A percentile compares a stretch with the other conserved stretches of the same genome.
These are phyloP conservation scores for Phoeniculus purpureus DNA, from an alignment of 2,797 vertebrate genomes.

Conservation along the genomic window DNA sequence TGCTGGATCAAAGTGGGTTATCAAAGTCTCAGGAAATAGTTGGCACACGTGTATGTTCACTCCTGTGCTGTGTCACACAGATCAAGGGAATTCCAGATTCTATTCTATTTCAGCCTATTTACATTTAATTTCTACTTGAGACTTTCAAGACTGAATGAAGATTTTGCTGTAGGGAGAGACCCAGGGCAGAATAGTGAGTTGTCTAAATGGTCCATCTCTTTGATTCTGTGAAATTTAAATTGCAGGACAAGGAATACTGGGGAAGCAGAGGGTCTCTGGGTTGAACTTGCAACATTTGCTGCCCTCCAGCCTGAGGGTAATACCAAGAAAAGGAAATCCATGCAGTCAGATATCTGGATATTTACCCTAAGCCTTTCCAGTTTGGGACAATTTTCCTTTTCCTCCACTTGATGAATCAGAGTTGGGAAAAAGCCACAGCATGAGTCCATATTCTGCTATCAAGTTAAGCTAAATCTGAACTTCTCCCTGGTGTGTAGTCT, in stretches of 20 bases:
- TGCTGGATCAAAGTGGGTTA: background rate
- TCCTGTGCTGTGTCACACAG: accelerated
- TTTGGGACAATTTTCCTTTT: background rate
- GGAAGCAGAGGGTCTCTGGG: background rate
- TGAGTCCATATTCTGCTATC: background rate
- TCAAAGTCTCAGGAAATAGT: background rate
- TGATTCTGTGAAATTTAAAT: background rate
- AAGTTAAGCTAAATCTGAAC: background rate
- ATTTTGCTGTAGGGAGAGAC: background rate
- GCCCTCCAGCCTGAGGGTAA: background rate
- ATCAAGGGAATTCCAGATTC: background rate
- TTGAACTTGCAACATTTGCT: background rate
- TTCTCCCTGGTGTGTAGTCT: background rate
- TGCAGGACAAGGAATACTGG: background rate
- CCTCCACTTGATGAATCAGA: background rate
- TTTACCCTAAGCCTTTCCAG: background rate
- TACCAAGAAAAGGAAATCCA: background rate
- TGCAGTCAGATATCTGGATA: background rate
- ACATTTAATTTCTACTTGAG: background rate
- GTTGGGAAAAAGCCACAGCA: background rate
- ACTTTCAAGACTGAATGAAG: background rate
- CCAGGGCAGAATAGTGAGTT: background rate
- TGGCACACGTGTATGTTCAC: accelerated
- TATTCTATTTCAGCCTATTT: background rate
- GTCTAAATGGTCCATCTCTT: background rate